Conservation (phyloP, 2,113 vertebrate species). For the Malurus elegans region DNA sequence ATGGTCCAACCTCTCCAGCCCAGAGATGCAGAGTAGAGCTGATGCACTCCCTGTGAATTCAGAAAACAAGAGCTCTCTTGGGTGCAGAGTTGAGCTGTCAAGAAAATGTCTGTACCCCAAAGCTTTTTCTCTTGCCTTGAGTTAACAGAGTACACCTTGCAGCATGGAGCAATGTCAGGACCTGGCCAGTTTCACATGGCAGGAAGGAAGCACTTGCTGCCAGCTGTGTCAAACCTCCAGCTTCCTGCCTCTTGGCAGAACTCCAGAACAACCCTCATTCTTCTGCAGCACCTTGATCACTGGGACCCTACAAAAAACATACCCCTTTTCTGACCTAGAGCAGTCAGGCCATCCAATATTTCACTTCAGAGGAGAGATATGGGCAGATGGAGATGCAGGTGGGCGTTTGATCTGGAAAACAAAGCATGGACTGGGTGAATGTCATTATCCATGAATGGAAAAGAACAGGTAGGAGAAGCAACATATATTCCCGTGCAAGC, state of each 20-base stretch:
- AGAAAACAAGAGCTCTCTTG: not conserved
- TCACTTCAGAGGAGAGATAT: not conserved
- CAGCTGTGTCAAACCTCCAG: not conserved
- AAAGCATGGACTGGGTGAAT: not conserved
- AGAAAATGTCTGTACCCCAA: not conserved
- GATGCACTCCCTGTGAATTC: not conserved
- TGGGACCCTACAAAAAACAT: not conserved
- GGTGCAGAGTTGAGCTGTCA: not conserved
- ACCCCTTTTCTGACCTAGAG: not conserved
- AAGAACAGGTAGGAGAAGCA: not conserved
- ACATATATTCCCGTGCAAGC: not conserved
- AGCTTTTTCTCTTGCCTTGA: not conserved
- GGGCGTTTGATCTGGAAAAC: not conserved
- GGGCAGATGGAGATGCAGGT: not conserved
- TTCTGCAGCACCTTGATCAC: not conserved
- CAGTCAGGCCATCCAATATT: not conserved
- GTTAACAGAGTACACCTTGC: not conserved
- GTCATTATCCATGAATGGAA: not conserved
- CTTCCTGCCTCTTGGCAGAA: not conserved
- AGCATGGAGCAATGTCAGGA: not conserved
- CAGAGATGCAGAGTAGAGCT: not conserved
- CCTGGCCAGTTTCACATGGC: not conserved
- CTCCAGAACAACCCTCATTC: not conserved
- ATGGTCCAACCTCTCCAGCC: not conserved
- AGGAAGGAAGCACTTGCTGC: not conserved